These are phyloP conservation scores for Parauchenoglanis punctatus DNA, from an alignment of 2,797 vertebrate genomes.

Conservation along the genomic window DNA sequence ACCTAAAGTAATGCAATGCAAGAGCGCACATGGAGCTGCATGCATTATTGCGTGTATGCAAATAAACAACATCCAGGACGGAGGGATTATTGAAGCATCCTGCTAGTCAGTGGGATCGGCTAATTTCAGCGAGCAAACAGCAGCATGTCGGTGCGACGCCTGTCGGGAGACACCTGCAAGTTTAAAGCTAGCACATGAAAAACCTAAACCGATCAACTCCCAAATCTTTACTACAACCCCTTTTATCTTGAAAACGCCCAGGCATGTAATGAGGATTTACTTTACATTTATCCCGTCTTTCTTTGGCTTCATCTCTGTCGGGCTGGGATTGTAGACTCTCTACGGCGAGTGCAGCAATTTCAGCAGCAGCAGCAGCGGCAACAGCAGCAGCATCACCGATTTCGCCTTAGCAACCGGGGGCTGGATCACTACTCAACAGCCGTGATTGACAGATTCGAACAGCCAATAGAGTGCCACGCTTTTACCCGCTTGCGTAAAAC, in stretches of 20 bases:
- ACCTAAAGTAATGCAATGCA: not conserved
- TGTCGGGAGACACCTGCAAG: slow-evolving; percentile 71
- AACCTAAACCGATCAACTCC: slow-evolving; percentile 62
- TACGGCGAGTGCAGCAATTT: slow-evolving; percentile 62
- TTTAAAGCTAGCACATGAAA: slow-evolving; percentile 62
- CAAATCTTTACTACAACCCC: slow-evolving; percentile 33
- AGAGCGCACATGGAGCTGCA: not conserved
- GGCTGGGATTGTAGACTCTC: slow-evolving; percentile 49
- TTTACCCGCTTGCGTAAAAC: slow-evolving; percentile 53
- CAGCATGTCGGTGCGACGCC: slow-evolving; percentile 68
- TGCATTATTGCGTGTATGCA: not conserved
- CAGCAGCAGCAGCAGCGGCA: slow-evolving; percentile 67
- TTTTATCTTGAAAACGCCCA: slow-evolving; percentile 25
- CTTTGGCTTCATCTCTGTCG: slow-evolving; percentile 51
- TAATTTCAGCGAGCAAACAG: slow-evolving; percentile 49
- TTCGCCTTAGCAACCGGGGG: slow-evolving; percentile 76
- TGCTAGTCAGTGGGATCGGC: slow-evolving; percentile 56
- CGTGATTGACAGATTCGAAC: slow-evolving; percentile 57
- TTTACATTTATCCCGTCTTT: slow-evolving; percentile 55
- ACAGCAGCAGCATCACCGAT: slow-evolving; percentile 62
- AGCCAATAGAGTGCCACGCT: slow-evolving; percentile 62
- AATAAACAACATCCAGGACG: slow-evolving; percentile 3
- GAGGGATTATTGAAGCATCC: slow-evolving; percentile 16
- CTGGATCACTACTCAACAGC: slow-evolving; percentile 50
- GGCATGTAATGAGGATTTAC: slow-evolving; percentile 38